Base-by-base conservation (phyloP, 2,113 vertebrate species). In the Artemisiospiza belli region DNA sequence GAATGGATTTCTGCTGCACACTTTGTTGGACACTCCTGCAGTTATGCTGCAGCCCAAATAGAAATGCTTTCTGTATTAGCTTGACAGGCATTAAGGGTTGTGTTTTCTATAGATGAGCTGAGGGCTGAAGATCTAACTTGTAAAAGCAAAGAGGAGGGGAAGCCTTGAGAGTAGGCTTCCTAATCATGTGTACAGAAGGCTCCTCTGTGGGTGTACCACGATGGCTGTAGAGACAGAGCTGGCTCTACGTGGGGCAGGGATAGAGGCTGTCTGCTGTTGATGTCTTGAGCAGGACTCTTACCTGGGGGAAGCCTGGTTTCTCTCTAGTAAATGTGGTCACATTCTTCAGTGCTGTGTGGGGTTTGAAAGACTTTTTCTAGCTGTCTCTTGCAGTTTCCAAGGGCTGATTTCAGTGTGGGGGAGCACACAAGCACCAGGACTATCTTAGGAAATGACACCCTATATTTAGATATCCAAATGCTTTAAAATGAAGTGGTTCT, bases 11-110 rank as follows among this genome's bases (percentile, higher is more conserved):
- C 64, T 86, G 31, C 68, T 93, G 88, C 72, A 81, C 3, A 39
- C 11, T 92, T 62, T 57, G n/a, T 70, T 91, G 83, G 91, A 87
- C 44, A 24, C 37, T 81, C 83, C 22, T 94, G 17, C 74, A 75
- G 83, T 82, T 91, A 49, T n/a, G 47, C 58, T 94, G 47, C 73
- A 72, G 61, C 86, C 64, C 91, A 95, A 87, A 89, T 51, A 68
- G 14, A 94, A 88, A 82, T 58, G 67, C 72, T 81, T 66, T 86
- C 47, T 89, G 21, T 77, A 89, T 90, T 78, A 77, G 59, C 18
- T 49, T 68, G 73, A 92, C 87, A 79, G 73, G 25, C 41, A 77
- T 44, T 62, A 90, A 74, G 57, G 57, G 47, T 62, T 47, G 64
- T 4, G 5, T 88, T 90, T 93, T 80, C 64, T 52, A 23, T 30